Base-by-base conservation (phyloP, 1,140 invertebrate species). In the Eufriesea mexicana region DNA sequence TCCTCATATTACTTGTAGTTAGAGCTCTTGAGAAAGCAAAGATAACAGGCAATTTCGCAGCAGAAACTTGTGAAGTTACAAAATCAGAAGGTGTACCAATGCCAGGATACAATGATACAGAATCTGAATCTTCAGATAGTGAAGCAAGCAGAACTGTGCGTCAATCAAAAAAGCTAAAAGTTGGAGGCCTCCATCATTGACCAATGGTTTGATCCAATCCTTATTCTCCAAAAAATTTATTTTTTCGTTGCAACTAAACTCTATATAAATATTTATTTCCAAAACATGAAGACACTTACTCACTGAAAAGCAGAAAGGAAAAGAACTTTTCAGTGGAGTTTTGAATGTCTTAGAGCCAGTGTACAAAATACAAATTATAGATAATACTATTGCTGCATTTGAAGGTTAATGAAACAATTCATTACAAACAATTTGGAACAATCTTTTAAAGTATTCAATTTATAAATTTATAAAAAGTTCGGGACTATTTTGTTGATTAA, bases 21-120 rank as follows among this genome's bases (percentile, higher is more conserved):
- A 95, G 96, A 74, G 95, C 96, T 20, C 92, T 97, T 88, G 97
- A 97, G 89, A 96, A 96, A 93, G 96, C 96, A 8, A 96, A 96
- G 92, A 93, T 95, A 78, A 96, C 96, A 55, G 96, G 96, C 14
- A 96, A 96, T 86, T 96, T 96, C 92, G 95, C 95, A 59, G 93
- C 95, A 25, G 95, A 96, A 85, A 91, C 94, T 1, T 95, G 93
- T 75, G 95, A 94, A 84, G 92, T 94, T 10, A 92, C 88, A 5
- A 94, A 94, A 78, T 93, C 94, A 64, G 94, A 94, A 86, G 91
- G 91, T 28, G 93, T 89, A 67, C 89, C 86, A 61, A 93, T 93
- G 73, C 90, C 90, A 20, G 92, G 87, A 25, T 95, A 94, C 81
- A 93, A 94, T 84, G 95, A 95, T 72, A 94, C 95, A 7, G 95